Evolutionary conservation across 2,113 vertebrate species (phyloP).

Genomic region (Onychostruthus taczanowskii): DNA sequence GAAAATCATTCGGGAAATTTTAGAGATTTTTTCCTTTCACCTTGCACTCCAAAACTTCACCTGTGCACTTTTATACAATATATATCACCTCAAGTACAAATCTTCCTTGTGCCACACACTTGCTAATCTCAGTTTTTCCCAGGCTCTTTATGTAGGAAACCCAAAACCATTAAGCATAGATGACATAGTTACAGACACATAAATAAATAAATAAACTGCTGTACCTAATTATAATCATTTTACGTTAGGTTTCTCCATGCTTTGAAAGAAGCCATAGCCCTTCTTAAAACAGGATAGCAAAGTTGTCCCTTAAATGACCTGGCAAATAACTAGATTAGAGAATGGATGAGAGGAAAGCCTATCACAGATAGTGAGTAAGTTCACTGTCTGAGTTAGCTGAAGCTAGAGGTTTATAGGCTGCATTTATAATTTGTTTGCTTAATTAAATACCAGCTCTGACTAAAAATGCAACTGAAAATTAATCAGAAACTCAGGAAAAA

Average conservation of each 20-base stretch:
- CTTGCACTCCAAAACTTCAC: neutral
- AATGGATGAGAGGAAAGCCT: neutral
- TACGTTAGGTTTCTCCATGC: neutral
- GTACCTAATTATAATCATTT: neutral
- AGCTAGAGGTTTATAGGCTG: neutral
- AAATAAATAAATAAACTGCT: neutral
- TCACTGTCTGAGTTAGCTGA: neutral
- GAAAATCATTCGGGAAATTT: neutral
- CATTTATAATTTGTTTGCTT: neutral
- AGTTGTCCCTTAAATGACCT: slow-evolving; percentile 3
- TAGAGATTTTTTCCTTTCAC: neutral
- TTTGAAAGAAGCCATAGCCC: neutral
- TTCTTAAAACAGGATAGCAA: neutral
- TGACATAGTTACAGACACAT: neutral
- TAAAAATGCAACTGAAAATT: neutral
- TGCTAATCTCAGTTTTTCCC: neutral
- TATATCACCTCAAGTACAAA: neutral
- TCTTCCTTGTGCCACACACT: neutral
- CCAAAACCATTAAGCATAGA: neutral
- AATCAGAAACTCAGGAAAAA: neutral
- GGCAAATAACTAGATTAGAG: neutral
- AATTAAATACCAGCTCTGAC: neutral
- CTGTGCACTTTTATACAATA: neutral
- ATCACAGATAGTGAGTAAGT: neutral
- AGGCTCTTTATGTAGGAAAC: neutral